A percentile compares a stretch with the other conserved stretches of the same genome.
phyloP scores from a whole-genome alignment of 64 coral and sea anemone species.

The Stichodactyla helianthus region DNA sequence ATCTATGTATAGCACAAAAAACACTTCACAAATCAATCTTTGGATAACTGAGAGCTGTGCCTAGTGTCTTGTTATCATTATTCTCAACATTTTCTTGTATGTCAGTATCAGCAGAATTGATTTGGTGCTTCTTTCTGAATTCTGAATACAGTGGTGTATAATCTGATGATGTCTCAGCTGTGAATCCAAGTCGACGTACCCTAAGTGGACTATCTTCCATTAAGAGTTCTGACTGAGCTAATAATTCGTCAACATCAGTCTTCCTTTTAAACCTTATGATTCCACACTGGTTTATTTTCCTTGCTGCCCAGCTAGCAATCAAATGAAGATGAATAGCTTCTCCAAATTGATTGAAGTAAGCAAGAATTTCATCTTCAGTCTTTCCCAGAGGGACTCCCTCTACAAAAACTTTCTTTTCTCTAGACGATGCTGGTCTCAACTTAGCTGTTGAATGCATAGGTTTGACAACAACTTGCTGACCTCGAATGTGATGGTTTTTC shows the following conservation, averaged over 20 bases:
- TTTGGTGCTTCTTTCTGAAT: not conserved
- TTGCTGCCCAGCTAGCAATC: not conserved
- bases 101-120: not conserved
- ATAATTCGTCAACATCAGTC: not conserved
- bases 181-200: not conserved
- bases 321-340: conserved; percentile 1
- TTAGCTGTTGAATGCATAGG: not conserved
- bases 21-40: too few species aligned
- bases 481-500: not conserved
- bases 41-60: too few species aligned
- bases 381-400: conserved; percentile 11
- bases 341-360: conserved; percentile 5
- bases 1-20: too few species aligned
- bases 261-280: conserved; percentile 3
- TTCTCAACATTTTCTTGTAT: not conserved
- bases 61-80: too few species aligned
- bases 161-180: not conserved
- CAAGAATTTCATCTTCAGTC: not conserved
- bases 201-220: not conserved
- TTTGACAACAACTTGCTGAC: conserved; percentile 25
- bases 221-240: not conserved
- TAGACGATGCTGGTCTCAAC: not conserved
- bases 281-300: not conserved
- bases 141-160: not conserved
- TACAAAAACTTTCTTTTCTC: conserved; percentile 25